Percentiles rank a stretch among this genome's conserved stretches.
Conservation (phyloP, 2,113 vertebrate genomes). For the Strigops habroptila region DNA sequence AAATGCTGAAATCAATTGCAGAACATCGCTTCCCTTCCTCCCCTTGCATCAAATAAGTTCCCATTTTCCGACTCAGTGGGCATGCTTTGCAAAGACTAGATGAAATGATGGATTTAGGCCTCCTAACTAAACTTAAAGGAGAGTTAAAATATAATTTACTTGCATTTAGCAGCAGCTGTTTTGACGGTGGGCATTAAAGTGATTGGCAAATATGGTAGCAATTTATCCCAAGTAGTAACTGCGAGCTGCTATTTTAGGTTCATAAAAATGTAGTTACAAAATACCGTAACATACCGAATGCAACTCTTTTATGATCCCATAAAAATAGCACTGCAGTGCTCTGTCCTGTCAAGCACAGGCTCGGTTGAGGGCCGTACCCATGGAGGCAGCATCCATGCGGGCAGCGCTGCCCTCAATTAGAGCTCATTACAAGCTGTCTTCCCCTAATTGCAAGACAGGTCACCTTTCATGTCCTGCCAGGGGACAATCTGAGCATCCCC, state of each 20-base stretch:
- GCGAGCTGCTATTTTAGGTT: slow-evolving; percentile 54
- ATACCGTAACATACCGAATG: background rate
- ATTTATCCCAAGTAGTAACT: slow-evolving; percentile 61
- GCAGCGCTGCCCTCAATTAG: background rate
- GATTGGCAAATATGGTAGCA: slow-evolving; percentile 50
- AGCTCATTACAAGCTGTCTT: background rate
- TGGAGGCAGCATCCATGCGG: background rate
- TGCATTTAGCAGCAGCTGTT: slow-evolving; percentile 35
- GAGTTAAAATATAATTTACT: slow-evolving; percentile 22
- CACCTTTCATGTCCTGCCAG: slow-evolving; percentile 55
- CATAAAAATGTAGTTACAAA: slow-evolving; percentile 61
- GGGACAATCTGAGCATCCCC: background rate
- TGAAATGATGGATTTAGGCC: background rate
- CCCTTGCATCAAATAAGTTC: background rate
- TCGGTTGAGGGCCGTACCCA: background rate
- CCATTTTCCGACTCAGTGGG: background rate
- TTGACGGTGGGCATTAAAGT: background rate
- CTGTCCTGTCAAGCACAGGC: accelerated
- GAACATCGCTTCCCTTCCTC: background rate
- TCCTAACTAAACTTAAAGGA: background rate
- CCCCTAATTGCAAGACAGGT: slow-evolving; percentile 22
- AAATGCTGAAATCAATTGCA: background rate
- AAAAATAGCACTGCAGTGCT: slow-evolving; percentile 17
- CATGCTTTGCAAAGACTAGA: background rate
- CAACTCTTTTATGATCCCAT: slow-evolving; percentile 34